Conservation (phyloP, 2,797 vertebrate species). For the Halcyon smyrnensis region DNA sequence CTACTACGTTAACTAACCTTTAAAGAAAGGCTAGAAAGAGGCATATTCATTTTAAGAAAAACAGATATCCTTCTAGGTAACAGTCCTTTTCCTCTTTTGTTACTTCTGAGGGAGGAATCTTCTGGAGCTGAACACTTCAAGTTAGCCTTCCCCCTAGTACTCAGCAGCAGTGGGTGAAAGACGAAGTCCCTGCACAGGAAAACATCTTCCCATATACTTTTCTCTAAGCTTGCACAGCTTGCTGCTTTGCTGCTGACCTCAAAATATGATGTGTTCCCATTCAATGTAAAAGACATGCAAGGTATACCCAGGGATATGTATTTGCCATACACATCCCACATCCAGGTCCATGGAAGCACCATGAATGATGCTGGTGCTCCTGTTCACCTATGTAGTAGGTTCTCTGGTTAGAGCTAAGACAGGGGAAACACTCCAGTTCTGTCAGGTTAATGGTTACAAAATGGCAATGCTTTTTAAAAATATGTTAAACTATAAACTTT, state of each 20-base stretch:
- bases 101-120: background rate
- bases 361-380: background rate
- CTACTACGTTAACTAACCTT: background rate
- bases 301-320: background rate
- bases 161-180: background rate
- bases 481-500: background rate
- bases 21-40: background rate
- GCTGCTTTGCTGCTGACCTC: background rate
- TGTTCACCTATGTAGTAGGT: background rate
- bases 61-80: background rate
- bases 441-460: background rate
- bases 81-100: background rate
- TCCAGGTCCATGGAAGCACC: background rate
- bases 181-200: background rate
- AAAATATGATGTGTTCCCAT: background rate
- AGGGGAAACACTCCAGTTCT: background rate
- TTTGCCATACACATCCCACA: background rate
- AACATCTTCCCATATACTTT: background rate
- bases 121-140: background rate
- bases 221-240: background rate
- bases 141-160: background rate
- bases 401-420: background rate
- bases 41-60: background rate
- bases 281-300: background rate
- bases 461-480: background rate